Evolutionary conservation across 2,797 vertebrate genomes (phyloP).

Genomic region (Siniperca obscura): DNA sequence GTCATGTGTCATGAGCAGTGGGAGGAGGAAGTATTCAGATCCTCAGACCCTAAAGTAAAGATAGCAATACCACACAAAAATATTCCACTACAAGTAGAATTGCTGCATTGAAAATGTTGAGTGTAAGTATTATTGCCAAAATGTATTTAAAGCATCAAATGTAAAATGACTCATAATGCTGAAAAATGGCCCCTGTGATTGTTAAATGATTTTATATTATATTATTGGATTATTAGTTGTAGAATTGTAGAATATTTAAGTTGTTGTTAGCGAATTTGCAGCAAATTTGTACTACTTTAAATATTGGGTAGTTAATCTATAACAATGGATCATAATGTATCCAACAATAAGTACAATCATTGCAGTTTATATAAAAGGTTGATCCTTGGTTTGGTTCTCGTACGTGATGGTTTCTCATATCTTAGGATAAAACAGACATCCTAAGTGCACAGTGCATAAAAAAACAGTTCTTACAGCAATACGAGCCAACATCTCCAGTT

Average conservation of each 20-base stretch:
- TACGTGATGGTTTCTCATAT: slow-evolving; percentile 15
- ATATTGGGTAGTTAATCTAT: not conserved
- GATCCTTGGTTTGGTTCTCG: slow-evolving; percentile 5
- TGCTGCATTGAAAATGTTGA: not conserved
- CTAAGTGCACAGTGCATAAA: slow-evolving; percentile 57
- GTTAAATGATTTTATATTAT: not conserved
- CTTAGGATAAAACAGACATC: slow-evolving; percentile 62
- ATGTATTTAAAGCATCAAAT: not conserved
- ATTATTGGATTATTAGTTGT: not conserved
- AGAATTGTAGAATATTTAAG: not conserved
- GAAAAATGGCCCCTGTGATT: not conserved
- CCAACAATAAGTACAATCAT: not conserved
- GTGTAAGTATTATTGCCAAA: not conserved
- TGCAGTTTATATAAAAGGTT: slow-evolving; percentile 1
- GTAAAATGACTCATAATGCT: not conserved
- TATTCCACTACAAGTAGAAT: not conserved
- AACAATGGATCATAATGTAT: not conserved
- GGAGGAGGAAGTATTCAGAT: not conserved
- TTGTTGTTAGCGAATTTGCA: not conserved
- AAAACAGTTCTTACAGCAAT: slow-evolving; percentile 61
- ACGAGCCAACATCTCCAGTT: slow-evolving; percentile 72
- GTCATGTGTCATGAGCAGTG: not conserved
- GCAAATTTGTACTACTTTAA: not conserved
- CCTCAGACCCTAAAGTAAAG: not conserved
- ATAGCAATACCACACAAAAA: not conserved